phyloP scores from a whole-genome alignment of 2,113 vertebrate species.

The Epinephelus moara region DNA sequence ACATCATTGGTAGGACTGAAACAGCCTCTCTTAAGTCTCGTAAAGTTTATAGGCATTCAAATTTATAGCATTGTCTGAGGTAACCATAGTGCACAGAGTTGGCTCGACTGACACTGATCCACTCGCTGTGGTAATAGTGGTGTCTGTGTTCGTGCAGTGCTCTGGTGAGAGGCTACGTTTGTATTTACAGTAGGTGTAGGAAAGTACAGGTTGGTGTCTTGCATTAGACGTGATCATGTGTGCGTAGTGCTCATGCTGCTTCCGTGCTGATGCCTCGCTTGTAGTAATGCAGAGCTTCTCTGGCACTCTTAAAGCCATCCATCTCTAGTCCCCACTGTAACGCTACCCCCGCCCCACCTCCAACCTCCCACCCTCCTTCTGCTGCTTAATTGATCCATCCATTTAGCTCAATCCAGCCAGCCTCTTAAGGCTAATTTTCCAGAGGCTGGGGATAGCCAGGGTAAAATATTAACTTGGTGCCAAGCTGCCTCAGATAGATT shows the following conservation, averaged over 20 bases:
- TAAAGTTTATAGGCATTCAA: constrained; percentile 26
- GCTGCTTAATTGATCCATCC: constrained; percentile 61
- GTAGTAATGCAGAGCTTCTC: constrained; percentile 36
- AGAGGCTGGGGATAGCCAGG: constrained; percentile 28
- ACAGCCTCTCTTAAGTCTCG: neutral
- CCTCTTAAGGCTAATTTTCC: constrained; percentile 61
- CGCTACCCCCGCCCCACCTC: constrained; percentile 1
- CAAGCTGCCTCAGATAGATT: constrained; percentile 38
- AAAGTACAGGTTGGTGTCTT: neutral
- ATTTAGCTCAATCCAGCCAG: constrained; percentile 35
- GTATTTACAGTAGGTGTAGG: neutral
- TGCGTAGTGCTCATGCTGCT: constrained; percentile 2
- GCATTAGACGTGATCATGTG: neutral
- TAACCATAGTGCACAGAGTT: constrained; percentile 12
- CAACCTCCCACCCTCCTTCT: constrained; percentile 1
- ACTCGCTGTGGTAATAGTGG: neutral
- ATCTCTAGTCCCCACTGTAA: constrained; percentile 31
- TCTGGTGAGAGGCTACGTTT: neutral
- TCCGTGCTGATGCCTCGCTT: constrained; percentile 30
- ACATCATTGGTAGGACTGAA: neutral
- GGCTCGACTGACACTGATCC: constrained; percentile 4
- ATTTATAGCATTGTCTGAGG: constrained; percentile 9
- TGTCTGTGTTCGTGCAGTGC: neutral
- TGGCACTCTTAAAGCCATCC: constrained; percentile 46
- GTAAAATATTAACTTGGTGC: constrained; percentile 71